Conservation (phyloP, 2,888 invertebrate species). For the Drosophila mayaguana region DNA sequence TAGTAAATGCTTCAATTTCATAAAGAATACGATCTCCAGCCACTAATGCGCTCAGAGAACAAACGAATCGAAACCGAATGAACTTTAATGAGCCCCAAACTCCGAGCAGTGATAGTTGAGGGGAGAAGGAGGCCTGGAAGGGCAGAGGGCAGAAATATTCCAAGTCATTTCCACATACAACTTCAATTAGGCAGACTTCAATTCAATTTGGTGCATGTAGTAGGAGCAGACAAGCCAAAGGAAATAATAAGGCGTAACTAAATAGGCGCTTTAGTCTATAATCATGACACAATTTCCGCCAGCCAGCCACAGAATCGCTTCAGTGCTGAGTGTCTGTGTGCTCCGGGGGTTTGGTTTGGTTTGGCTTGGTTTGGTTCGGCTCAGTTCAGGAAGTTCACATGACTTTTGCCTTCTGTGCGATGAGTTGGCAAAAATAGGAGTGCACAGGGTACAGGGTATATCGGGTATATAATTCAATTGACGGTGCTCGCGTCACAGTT, state of each 20-base stretch:
- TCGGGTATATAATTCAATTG: constrained; percentile 58
- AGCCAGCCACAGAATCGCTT: constrained; percentile 12
- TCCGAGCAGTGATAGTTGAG: constrained; percentile 52
- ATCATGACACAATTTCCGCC: constrained; percentile 81
- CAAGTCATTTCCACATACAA: constrained; percentile 72
- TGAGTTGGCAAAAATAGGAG: constrained; percentile 58
- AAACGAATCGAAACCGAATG: constrained; percentile 53
- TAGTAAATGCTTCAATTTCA: constrained; percentile 31
- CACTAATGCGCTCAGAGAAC: constrained; percentile 18
- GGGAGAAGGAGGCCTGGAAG: constrained; percentile 1
- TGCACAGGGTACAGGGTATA: constrained; percentile 20
- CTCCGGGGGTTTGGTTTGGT: neutral
- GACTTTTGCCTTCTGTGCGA: constrained; percentile 57
- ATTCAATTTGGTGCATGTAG: constrained; percentile 58
- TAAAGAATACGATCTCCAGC: constrained; percentile 1
- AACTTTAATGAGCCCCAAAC: constrained; percentile 58
- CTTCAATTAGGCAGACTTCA: constrained; percentile 72
- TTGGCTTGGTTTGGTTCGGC: neutral
- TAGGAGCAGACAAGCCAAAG: constrained; percentile 40
- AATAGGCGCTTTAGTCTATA: constrained; percentile 80
- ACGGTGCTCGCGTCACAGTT: constrained; percentile 65
- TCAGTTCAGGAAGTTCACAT: constrained; percentile 76
- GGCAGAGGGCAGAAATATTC: constrained; percentile 41
- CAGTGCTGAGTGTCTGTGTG: constrained; percentile 28
- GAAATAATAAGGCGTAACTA: constrained; percentile 81